Percentiles rank a stretch among this genome's conserved stretches.
Conservation (phyloP, 2,113 vertebrate species). For the Sinocyclocheilus anshuiensis region DNA sequence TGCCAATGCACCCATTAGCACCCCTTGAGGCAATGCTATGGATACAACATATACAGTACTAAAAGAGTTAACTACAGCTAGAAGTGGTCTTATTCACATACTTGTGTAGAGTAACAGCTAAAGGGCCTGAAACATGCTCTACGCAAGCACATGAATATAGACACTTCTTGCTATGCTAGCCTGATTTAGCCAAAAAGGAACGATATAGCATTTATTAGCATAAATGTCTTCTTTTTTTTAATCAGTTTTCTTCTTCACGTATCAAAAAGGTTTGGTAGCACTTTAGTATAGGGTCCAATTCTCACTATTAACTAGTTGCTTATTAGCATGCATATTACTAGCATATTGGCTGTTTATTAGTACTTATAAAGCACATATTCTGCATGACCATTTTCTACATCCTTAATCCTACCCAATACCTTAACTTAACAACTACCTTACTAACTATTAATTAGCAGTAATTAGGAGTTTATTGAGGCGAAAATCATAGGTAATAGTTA, state of each 20-base stretch:
- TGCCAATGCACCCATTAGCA: not conserved
- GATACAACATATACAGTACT: not conserved
- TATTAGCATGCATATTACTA: too few species aligned
- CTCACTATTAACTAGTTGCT: too few species aligned
- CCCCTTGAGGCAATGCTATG: not conserved
- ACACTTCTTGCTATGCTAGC: conserved; percentile 1
- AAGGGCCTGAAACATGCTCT: not conserved
- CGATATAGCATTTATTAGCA: not conserved
- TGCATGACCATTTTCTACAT: too few species aligned
- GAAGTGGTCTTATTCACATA: not conserved
- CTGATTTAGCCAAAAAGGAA: not conserved
- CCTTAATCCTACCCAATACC: too few species aligned
- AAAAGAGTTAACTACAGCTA: not conserved
- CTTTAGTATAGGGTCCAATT: too few species aligned
- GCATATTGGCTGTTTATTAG: too few species aligned
- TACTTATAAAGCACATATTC: too few species aligned
- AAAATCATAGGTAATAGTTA: too few species aligned
- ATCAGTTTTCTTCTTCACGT: not conserved
- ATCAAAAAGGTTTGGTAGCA: not conserved
- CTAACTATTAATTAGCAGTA: too few species aligned
- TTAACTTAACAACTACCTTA: too few species aligned
- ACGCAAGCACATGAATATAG: not conserved
- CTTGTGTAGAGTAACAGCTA: not conserved
- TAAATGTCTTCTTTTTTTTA: not conserved
- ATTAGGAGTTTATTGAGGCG: too few species aligned